Evolutionary conservation across 2,113 vertebrate species (phyloP), one percentile per base, ranked within the genome.

Genomic region (Malurus melanocephalus): DNA sequence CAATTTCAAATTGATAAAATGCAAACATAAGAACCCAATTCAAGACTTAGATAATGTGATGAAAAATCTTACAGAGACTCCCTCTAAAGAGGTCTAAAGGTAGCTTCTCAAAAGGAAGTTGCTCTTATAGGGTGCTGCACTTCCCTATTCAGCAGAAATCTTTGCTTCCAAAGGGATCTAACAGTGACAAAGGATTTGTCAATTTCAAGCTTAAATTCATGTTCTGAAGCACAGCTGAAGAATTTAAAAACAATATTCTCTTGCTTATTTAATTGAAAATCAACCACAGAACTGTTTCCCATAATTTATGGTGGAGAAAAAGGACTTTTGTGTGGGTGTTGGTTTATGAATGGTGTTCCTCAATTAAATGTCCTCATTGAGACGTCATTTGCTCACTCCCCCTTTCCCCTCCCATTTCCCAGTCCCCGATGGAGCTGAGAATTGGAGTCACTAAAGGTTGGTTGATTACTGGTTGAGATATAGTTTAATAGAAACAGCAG

Each of bases 261-360:
- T 43, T 57, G 24, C 8, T 6, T n/a, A 56, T 62, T 71, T 67
- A 49, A 45, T 21, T 55, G 15, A 23, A 73, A 88, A n/a, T 38
- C 16, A 51, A 16, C 59, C 52, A 18, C 11, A 87, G 45, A 79
- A 46, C 10, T 43, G 16, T 53, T 71, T 4, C 43, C 23, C 9
- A 14, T 51, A 59, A 32, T 62, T 74, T 92, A 45, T 26, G 2
- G 4, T 16, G 40, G 38, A 59, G 23, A 48, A 11, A 33, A 65
- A 8, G 3, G 5, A 64, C 19, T 32, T 80, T 30, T 49, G 14
- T 11, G 9, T 49, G 27, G 9, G 17, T 27, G 0, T 0, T 56
- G 12, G 14, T 43, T 51, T 65, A 65, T 6, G 32, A 72, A 43
- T 32, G 32, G 8, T 27, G 13, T 26, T 56, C 6, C 14, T 32